Percentiles rank a stretch among this genome's conserved stretches.
Conservation (phyloP, 2,113 vertebrate species). For the Strigops habroptila region DNA sequence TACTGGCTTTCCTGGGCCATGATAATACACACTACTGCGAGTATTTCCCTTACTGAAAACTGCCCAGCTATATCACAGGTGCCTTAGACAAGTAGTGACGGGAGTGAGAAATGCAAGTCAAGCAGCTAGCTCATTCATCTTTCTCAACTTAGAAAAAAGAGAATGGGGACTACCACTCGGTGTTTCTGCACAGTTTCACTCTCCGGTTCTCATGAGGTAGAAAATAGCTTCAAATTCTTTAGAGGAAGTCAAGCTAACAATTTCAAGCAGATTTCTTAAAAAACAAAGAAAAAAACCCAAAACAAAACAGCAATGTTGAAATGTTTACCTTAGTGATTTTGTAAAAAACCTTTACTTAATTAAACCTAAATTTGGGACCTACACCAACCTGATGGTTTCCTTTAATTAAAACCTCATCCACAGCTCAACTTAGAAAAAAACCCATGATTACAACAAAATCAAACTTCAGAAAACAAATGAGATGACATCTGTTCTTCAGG, state of each 20-base stretch:
- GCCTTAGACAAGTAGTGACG: not conserved
- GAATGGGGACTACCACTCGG: not conserved
- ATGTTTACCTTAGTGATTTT: not conserved
- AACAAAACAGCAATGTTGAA: not conserved
- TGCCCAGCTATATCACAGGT: not conserved
- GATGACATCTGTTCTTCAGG: conserved; percentile 58
- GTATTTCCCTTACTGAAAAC: not conserved
- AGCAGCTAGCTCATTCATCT: not conserved
- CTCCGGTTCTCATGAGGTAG: conserved; percentile 11
- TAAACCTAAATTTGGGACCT: conserved; percentile 13
- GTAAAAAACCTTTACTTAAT: not conserved
- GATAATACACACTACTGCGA: not conserved
- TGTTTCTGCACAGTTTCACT: conserved; percentile 39
- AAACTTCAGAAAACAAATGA: conserved; percentile 57
- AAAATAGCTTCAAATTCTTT: not conserved
- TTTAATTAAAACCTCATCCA: conserved; percentile 62
- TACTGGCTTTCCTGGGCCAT: not conserved
- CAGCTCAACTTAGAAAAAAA: conserved; percentile 30
- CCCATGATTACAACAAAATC: not conserved
- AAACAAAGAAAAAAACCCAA: not conserved
- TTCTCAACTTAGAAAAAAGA: conserved; percentile 22
- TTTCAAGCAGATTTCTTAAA: not conserved
- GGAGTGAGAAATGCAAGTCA: not conserved
- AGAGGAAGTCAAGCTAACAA: conserved; percentile 23
- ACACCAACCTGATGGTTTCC: conserved; percentile 41